Conservation (phyloP, 2,797 vertebrate species). For the Takifugu rubripes region DNA sequence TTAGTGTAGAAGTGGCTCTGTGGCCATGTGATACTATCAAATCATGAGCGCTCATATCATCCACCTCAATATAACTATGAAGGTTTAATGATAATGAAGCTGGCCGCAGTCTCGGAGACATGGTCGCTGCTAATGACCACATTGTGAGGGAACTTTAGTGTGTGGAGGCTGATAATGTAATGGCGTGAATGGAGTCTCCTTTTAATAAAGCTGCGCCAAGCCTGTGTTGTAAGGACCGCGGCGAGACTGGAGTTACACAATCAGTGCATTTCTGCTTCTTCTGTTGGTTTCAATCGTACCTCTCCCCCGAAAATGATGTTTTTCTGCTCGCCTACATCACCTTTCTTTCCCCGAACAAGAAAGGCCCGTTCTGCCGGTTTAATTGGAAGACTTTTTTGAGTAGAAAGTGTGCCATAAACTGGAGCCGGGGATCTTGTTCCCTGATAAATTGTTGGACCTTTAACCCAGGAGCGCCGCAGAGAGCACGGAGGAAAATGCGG, state of each 20-base stretch:
- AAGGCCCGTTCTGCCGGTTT: constrained; percentile 25
- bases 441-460: constrained; percentile 50
- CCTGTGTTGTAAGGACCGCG: constrained; percentile 8
- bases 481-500: constrained; percentile 37
- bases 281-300: neutral
- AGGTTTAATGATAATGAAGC: neutral
- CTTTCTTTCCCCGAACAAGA: constrained; percentile 24
- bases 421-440: constrained; percentile 36
- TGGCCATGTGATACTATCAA: neutral
- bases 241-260: constrained; percentile 3
- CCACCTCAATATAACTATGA: neutral
- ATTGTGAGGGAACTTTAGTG: neutral
- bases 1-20: too few species aligned
- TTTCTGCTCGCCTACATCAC: neutral
- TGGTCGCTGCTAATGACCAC: neutral
- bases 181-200: too few species aligned
- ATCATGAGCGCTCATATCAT: neutral
- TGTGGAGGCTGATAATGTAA: too few species aligned
- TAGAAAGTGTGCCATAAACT: constrained; percentile 30
- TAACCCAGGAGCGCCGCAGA: constrained; percentile 30
- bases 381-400: constrained; percentile 22
- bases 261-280: neutral
- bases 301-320: too few species aligned
- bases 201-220: too few species aligned
- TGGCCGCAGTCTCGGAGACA: neutral